Base-by-base conservation (phyloP, 2,113 vertebrate species). In the Australoheros scitulus region DNA sequence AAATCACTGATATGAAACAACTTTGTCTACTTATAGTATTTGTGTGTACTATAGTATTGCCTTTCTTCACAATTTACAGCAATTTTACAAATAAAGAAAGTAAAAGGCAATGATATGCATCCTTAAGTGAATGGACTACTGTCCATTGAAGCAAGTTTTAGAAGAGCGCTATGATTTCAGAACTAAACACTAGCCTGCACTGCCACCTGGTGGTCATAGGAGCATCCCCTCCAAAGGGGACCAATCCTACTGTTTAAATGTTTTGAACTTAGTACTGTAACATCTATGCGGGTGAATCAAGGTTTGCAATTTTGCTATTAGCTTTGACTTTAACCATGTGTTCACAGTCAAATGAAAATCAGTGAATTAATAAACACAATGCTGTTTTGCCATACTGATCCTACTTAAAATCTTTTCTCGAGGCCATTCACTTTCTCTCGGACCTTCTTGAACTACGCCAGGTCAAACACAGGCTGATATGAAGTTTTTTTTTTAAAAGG, bases 141-240 rank as follows among this genome's bases (percentile, higher is more conserved):
- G 26, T 52, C 1, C 50, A 6, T 3, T 36, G 32, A 18, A n/a
- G 29, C 20, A 50, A 58, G 15, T 41, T 20, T 79, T 15, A 70
- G 17, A 22, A 64, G 77, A 6, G 7, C 8, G 3, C 36, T 17
- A 50, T 9, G 9, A 70, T 5, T 29, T 7, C 2, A 13, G 63
- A 22, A 60, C 24, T 47, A 24, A 38, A 56, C 6, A 26, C 15
- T 59, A 76, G 88, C 57, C 78, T 91, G 63, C 79, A 88, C 63
- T 85, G 84, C 92, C 94, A 82, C 84, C 93, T 93, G 74, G 76
- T 93, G 93, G 87, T 52, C 55, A 79, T 2, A 1, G 0, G 2
- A 4, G 55, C 13, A 61, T 1, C 29, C 18, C 3, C 36, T 7
- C 32, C 11, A 60, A 32, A 22, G 55, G 14, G 36, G 22, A 52